Evolutionary conservation across 2,888 invertebrate species (phyloP).

Genomic region (Corbicula japonica): DNA sequence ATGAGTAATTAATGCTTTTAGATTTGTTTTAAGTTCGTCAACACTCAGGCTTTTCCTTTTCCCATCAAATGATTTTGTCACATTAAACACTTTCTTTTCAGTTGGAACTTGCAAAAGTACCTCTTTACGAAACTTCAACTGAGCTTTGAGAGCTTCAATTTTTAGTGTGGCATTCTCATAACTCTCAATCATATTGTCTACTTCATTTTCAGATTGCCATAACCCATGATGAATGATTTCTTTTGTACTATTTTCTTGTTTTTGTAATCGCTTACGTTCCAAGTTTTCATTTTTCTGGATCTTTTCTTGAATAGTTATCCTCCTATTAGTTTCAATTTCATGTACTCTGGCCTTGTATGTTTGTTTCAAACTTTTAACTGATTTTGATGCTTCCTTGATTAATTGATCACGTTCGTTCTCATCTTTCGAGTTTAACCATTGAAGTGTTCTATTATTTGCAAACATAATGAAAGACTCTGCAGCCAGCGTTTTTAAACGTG

Average conservation of each 20-base stretch:
- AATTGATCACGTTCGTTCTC: not conserved
- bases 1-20: not conserved
- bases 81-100: conserved; percentile 3
- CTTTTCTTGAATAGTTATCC: conserved; percentile 15
- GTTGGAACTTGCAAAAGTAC: conserved; percentile 18
- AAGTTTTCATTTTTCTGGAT: conserved; percentile 14
- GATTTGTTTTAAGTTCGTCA: not conserved
- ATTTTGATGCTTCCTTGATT: not conserved
- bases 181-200: conserved; percentile 15
- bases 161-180: conserved; percentile 1
- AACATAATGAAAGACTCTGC: conserved; percentile 42
- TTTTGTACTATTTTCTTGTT: conserved; percentile 20
- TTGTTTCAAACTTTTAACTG: not conserved
- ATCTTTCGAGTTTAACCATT: conserved; percentile 30
- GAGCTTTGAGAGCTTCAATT: conserved; percentile 21
- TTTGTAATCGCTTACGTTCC: not conserved
- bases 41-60: not conserved
- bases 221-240: conserved; percentile 19
- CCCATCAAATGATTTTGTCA: conserved; percentile 12
- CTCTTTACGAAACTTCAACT: conserved; percentile 26
- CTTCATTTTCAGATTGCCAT: conserved; percentile 29
- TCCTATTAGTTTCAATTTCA: conserved; percentile 20
- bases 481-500: conserved; percentile 25
- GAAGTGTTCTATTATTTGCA: conserved; percentile 26
- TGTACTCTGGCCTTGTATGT: conserved; percentile 20